Evolutionary conservation across 2,888 invertebrate species (phyloP).

Genomic region (Callyntrura guangdongensis): DNA sequence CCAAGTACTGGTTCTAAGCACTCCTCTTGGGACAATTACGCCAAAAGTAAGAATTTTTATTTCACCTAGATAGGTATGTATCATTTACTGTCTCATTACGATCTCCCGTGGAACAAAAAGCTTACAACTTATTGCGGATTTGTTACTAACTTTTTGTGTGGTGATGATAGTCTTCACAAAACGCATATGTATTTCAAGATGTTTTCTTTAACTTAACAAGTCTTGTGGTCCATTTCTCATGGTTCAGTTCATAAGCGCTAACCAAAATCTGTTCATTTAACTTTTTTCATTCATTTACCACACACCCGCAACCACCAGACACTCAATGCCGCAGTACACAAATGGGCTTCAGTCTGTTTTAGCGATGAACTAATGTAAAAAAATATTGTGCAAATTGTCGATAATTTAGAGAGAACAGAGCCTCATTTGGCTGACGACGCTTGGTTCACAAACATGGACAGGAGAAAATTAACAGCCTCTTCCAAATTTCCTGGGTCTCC

Average conservation of each 20-base stretch:
- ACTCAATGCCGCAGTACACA: neutral
- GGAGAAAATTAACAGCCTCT: slow-evolving; percentile 11
- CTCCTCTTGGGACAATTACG: neutral
- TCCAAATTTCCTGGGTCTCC: neutral
- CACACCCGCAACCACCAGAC: neutral
- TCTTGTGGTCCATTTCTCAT: slow-evolving; percentile 24
- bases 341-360: slow-evolving; percentile 31
- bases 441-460: slow-evolving; percentile 7
- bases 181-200: neutral
- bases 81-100: neutral
- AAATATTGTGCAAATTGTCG: slow-evolving; percentile 53
- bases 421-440: slow-evolving; percentile 40
- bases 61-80: neutral
- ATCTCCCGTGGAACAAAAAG: too few relatives aligned
- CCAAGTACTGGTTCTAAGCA: neutral
- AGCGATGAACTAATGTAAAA: slow-evolving; percentile 56
- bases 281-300: slow-evolving; percentile 31
- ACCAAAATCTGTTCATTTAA: neutral
- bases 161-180: too few relatives aligned
- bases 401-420: slow-evolving; percentile 39
- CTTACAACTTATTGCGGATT: too few relatives aligned
- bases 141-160: too few relatives aligned
- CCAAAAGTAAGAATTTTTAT: neutral
- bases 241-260: slow-evolving; percentile 21
- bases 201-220: neutral